Evolutionary conservation across 2,113 vertebrate genomes (phyloP), one percentile per base, ranked within the genome.

Genomic region (Melanotaenia duboulayi): DNA sequence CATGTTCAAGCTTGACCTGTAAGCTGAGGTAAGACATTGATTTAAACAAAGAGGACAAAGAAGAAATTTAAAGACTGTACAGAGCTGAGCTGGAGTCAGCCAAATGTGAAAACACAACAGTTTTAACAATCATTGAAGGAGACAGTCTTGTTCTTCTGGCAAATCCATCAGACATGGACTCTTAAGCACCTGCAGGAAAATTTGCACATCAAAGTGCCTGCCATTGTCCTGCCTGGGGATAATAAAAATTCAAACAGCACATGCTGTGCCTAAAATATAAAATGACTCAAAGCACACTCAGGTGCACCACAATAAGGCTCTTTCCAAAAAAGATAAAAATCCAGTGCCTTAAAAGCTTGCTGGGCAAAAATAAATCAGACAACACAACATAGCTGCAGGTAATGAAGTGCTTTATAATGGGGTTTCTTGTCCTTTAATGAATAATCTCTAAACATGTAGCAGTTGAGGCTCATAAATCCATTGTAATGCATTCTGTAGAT

Each of bases 1-100:
- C 98, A 99, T 99, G 85, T 90, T 93, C 82, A 71, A 83, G 78
- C 12, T 44, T 17, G 2, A 90, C 49, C 51, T 50, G 40, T 60
- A 82, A 40, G 78, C 87, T 89, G 65, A 74, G 28, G 65, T 17
- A 42, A 46, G 40, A 69, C 39, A 67, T 19, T 13, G 51, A 80
- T 32, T 35, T 65, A 28, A 35, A 75, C 37, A 71, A 28, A 0
- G 14, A 49, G 58, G 48, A 56, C 12, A 55, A 42, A 63, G 28
- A 11, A 75, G 16, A 3, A 55, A 11, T 39, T 52, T 32, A 22
- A 54, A 12, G n/a, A 66, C 64, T 22, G 20, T 13, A 23, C 11
- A 49, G 11, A 37, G 48, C 60, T 48, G 14, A 32, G 44, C 22
- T 17, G 52, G 5, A 51, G 23, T 20, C 17, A 22, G 39, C 71